Evolutionary conservation across 2,888 invertebrate species (phyloP), one percentile per base, ranked within the genome.

Genomic region (Drosophila atripex): DNA sequence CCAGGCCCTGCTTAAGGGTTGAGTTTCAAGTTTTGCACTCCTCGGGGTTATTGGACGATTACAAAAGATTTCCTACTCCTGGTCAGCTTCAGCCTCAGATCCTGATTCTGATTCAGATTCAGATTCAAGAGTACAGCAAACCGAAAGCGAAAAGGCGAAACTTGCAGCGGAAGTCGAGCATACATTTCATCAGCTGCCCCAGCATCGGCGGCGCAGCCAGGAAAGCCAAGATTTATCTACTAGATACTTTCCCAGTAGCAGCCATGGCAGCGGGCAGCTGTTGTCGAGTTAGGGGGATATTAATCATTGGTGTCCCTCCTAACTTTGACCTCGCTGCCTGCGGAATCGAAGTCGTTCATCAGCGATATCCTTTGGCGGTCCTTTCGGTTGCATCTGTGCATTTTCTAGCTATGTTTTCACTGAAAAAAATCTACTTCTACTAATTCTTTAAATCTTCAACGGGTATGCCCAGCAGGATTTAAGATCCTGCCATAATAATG

Each of bases 1-100:
- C 69, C 66, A 50, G 63, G 25, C 18, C 39, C 25, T 54, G 68
- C 51, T 82, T 80, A 82, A 46, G 82, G 82, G 82, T 83, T 86
- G 84, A 73, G 78, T 83, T 83, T 83, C 82, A 76, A 80, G 82
- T 83, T 86, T 66, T 76, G 60, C 65, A 43, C 70, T 75, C 58
- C 63, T 46, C 75, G 79, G 84, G 86, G 88, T 87, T 88, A 88
- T 88, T 84, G 87, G 61, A 79, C 87, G 87, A 88, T 78, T 78
- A 88, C 88, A 88, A 88, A 86, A 78, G 86, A 88, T 78, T 88
- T 86, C 80, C 88, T 76, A 50, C 70, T 71, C 71, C 61, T 85
- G 80, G 82, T 88, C 84, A 85, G 51, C 72, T 43, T 43, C 53
- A 46, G 55, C 57, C 3, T 12, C 30, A 32, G 30, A 35, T 21